Base-by-base conservation (phyloP, 1,140 invertebrate species). In the Tribolium madens region DNA sequence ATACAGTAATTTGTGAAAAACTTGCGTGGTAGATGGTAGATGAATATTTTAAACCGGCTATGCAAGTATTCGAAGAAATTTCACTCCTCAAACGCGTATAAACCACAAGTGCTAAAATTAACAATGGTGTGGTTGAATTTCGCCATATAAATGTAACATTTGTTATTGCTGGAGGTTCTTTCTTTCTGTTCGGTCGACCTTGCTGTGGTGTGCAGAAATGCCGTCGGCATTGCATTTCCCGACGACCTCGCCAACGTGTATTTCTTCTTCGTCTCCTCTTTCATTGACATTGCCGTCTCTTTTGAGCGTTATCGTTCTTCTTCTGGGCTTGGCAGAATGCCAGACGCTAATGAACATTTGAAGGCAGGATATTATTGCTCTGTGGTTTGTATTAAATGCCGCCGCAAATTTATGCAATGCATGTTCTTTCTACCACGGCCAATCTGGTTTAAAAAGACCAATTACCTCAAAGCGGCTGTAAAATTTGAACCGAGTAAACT, bases 191-290 rank as follows among this genome's bases (percentile, higher is more conserved):
- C 18, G 1, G 57, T 42, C 57, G 57, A 64, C 57, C 57, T 64
- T 64, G 53, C 18, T 17, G 57, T 33, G 5, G 2, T 21, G 48
- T 17, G 48, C 57, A 10, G 12, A 18, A 33, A 64, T 57, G 52
- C 52, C 52, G 52, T 26, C 18, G 57, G 21, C 14, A 18, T 57
- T 64, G 57, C 57, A 64, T 64, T 64, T 64, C 57, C 57, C 57
- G 57, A 18, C 57, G 57, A 64, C 57, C 57, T 64, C 26, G 21
- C 26, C 57, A 9, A 13, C 10, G 1, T 33, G 57, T 33, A 64
- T 64, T 18, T 12, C 26, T 64, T 33, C 57, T 7, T 64, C 52
- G 17, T 42, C 36, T 42, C 36, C 36, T 42, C 36, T 26, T 57
- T 57, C 52, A 57, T 57, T 57, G 52, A 18, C 52, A 26, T 64